Percentiles rank a stretch among this genome's conserved stretches.
phyloP scores from a whole-genome alignment of 2,888 invertebrate genomes.

The Netelia virgata region DNA sequence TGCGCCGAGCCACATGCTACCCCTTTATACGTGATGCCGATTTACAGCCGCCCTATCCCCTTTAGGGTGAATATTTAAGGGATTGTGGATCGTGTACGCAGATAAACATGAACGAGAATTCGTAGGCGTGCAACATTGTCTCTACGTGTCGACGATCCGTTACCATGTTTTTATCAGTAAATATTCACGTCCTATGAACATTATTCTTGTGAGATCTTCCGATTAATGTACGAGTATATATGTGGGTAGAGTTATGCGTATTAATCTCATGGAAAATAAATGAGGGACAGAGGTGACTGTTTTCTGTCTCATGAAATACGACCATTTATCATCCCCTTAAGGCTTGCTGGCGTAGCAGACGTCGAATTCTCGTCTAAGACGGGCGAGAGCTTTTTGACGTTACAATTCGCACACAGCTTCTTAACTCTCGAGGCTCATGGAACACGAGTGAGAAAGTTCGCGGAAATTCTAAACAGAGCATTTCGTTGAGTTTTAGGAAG shows the following conservation, averaged over 20 bases:
- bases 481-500: slow-evolving; percentile 16
- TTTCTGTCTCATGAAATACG: no score
- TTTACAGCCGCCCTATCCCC: slow-evolving; percentile 9
- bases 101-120: slow-evolving; percentile 12
- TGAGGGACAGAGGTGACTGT: no score
- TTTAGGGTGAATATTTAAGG: slow-evolving; percentile 33
- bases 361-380: slow-evolving; percentile 6
- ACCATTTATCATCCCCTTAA: no score
- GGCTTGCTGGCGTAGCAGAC: background rate
- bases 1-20: slow-evolving; percentile 40
- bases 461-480: slow-evolving; percentile 36
- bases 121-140: background rate
- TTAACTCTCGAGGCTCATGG: slow-evolving; percentile 4
- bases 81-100: background rate
- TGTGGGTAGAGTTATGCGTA: background rate
- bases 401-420: background rate
- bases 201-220: slow-evolving; percentile 2
- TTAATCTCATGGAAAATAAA: no score
- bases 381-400: no score
- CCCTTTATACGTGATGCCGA: slow-evolving; percentile 12
- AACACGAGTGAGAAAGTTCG: slow-evolving; percentile 13
- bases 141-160: background rate
- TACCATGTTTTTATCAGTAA: slow-evolving; percentile 16
- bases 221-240: background rate
- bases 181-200: slow-evolving; percentile 18